Percentiles rank a stretch among this genome's conserved stretches.
Evolutionary conservation across 2,113 vertebrate species (phyloP).

Genomic region (Labeo rohita): DNA sequence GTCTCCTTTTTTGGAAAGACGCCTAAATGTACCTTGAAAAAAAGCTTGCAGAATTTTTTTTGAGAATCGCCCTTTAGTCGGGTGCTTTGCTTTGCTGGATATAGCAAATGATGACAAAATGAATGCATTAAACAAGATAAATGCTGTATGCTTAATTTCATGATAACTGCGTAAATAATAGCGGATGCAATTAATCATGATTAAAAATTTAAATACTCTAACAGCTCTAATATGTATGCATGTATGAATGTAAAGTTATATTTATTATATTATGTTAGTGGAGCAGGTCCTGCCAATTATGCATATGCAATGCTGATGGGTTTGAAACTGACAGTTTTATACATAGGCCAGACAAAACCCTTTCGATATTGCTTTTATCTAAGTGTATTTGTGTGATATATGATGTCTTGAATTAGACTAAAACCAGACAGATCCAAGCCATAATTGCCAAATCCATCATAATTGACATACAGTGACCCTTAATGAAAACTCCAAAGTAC

Average conservation of each 20-base stretch:
- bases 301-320: not conserved
- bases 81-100: not conserved
- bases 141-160: not conserved
- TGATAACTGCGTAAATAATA: too few species aligned
- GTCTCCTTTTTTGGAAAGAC: not conserved
- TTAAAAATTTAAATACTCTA: too few species aligned
- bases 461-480: conserved; percentile 12
- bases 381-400: conserved; percentile 17
- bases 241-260: not conserved
- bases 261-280: not conserved
- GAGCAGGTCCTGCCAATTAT: not conserved
- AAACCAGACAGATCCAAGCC: not conserved
- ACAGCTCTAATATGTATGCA: too few species aligned
- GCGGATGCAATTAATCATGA: too few species aligned
- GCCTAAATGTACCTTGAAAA: not conserved
- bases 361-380: not conserved
- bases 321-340: not conserved
- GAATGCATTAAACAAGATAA: not conserved
- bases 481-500: not conserved
- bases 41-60: not conserved
- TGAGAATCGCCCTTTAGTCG: not conserved
- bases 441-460: conserved; percentile 20
- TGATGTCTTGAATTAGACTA: conserved; percentile 10
- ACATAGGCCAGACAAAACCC: not conserved
- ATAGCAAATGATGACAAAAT: not conserved